Conservation (phyloP, 2,888 invertebrate species). For the Trypoxylon attenuatum region DNA sequence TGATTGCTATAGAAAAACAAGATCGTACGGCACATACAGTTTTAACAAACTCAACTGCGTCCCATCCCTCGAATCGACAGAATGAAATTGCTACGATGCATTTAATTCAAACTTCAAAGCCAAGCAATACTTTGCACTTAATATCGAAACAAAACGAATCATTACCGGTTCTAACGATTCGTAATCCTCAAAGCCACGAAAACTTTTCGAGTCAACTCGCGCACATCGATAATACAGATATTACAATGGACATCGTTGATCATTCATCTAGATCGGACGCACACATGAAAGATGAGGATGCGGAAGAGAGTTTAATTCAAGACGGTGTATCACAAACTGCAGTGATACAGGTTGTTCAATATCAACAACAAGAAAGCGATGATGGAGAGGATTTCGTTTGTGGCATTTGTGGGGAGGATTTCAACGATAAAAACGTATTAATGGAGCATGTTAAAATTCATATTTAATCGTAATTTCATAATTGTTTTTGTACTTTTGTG, state of each 20-base stretch:
- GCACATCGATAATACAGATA: conserved; percentile 45
- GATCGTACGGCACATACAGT: conserved; percentile 35
- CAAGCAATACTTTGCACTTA: conserved; percentile 64
- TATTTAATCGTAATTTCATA: conserved; percentile 61
- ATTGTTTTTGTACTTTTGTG: conserved; percentile 50
- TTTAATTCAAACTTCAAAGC: conserved; percentile 58
- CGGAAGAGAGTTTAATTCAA: conserved; percentile 44
- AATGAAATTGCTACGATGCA: conserved; percentile 58
- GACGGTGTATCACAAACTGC: conserved; percentile 44
- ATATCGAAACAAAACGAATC: conserved; percentile 67
- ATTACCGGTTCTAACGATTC: conserved; percentile 64
- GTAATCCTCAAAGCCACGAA: conserved; percentile 64
- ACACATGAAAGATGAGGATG: conserved; percentile 33
- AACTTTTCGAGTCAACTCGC: conserved; percentile 65
- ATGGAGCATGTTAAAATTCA: conserved; percentile 73
- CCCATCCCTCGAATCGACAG: conserved; percentile 37
- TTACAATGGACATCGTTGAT: conserved; percentile 50
- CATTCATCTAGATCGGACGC: conserved; percentile 34
- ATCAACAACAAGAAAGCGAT: conserved; percentile 60
- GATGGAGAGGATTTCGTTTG: conserved; percentile 67
- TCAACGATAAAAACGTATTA: conserved; percentile 67
- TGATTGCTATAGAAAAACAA: conserved; percentile 48
- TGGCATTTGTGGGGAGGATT: conserved; percentile 72
- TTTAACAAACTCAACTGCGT: conserved; percentile 31
- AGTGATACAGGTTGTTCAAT: conserved; percentile 55